phyloP scores from a whole-genome alignment of 2,797 vertebrate species.

The Melanotaenia nigrans region DNA sequence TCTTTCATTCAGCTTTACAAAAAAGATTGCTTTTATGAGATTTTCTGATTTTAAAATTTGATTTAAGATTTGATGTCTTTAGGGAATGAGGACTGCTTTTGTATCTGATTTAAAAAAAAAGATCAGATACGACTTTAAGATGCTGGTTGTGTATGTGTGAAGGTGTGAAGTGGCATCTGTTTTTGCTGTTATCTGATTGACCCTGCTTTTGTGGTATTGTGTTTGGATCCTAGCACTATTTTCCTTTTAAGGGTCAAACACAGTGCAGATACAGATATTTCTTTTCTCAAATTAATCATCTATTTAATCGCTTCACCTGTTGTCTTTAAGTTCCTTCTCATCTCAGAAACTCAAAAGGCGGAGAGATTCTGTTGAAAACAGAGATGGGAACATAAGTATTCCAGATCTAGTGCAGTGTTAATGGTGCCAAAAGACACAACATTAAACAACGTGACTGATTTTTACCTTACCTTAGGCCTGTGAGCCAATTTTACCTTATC shows the following conservation, averaged over 20 bases:
- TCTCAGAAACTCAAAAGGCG: slow-evolving; percentile 33
- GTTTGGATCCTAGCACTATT: slow-evolving; percentile 46
- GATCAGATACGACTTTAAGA: not conserved
- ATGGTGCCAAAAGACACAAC: slow-evolving; percentile 61
- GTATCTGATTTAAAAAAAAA: not conserved
- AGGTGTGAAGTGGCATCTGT: slow-evolving; percentile 2
- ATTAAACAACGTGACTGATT: slow-evolving; percentile 54
- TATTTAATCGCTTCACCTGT: slow-evolving; percentile 55
- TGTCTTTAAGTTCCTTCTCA: slow-evolving; percentile 39
- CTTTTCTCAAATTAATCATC: slow-evolving; percentile 63
- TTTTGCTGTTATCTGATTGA: slow-evolving; percentile 38
- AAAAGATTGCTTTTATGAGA: slow-evolving; percentile 38
- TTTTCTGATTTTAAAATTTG: not conserved
- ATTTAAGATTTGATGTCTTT: slow-evolving; percentile 45
- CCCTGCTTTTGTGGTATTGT: slow-evolving; percentile 33
- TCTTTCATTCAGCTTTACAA: slow-evolving; percentile 56
- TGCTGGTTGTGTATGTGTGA: not conserved
- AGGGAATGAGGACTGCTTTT: slow-evolving; percentile 19
- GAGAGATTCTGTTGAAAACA: slow-evolving; percentile 34
- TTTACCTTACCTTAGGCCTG: slow-evolving; percentile 16
- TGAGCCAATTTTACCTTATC: not conserved
- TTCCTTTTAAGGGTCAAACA: slow-evolving; percentile 50
- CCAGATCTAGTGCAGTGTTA: slow-evolving; percentile 32
- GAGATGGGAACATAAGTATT: slow-evolving; percentile 28
- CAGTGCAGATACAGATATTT: slow-evolving; percentile 52